phyloP scores from a whole-genome alignment of 92 coral and sea anemone species.

The Micromussa lordhowensis region DNA sequence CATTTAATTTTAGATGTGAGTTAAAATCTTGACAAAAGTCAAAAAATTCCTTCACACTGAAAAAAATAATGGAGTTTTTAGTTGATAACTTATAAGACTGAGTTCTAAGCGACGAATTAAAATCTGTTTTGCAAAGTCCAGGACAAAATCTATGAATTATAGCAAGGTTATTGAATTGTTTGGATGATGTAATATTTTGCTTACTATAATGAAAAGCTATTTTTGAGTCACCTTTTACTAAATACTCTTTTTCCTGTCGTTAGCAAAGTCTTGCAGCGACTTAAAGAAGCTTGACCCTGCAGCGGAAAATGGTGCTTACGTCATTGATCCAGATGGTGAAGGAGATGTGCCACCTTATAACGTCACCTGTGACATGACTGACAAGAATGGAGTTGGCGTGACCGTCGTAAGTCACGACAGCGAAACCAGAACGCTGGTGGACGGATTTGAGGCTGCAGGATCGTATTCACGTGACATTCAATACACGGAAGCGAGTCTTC shows the following conservation, averaged over 20 bases:
- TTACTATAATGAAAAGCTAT: background rate
- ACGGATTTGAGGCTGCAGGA: background rate
- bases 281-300: background rate
- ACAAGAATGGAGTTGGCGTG: constrained; percentile 24
- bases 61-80: too few species aligned
- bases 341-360: constrained; percentile 7
- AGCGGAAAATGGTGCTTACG: background rate
- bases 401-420: constrained; percentile 39
- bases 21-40: too few species aligned
- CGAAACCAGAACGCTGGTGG: constrained; percentile 13
- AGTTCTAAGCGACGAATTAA: too few species aligned
- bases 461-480: constrained; percentile 13
- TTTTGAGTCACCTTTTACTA: background rate
- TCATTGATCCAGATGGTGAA: constrained; percentile 21
- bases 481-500: constrained; percentile 28
- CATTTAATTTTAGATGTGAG: too few species aligned
- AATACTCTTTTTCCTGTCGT: background rate
- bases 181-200: too few species aligned
- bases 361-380: constrained; percentile 20
- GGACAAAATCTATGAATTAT: too few species aligned
- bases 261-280: constrained; percentile 1
- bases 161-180: too few species aligned
- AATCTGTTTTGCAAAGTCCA: too few species aligned
- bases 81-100: too few species aligned
- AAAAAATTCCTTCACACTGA: too few species aligned